phyloP scores from a whole-genome alignment of 2,888 invertebrate genomes.

The Drosophila pullipes region DNA sequence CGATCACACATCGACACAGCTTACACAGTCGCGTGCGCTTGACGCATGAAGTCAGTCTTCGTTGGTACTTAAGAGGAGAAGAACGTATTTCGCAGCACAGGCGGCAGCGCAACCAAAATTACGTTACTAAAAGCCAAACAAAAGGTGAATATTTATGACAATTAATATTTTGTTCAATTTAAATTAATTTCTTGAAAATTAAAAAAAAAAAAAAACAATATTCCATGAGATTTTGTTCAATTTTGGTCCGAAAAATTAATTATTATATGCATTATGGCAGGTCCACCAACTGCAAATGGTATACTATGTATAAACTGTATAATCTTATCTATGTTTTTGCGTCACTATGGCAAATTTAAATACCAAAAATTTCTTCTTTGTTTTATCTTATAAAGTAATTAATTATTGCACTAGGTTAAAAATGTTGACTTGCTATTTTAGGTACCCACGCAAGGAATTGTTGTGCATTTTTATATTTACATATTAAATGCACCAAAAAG shows the following conservation, averaged over 20 bases:
- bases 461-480: constrained; percentile 1
- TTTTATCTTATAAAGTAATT: background rate
- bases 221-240: constrained; percentile 22
- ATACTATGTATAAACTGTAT: too few relatives aligned
- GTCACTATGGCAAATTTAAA: background rate
- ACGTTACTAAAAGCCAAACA: background rate
- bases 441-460: background rate
- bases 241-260: constrained; percentile 14
- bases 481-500: background rate
- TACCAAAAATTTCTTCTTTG: background rate
- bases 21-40: background rate
- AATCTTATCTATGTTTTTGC: background rate
- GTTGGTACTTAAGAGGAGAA: constrained; percentile 14
- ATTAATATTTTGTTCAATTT: constrained; percentile 5
- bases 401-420: background rate
- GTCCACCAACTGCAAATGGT: constrained; percentile 5
- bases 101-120: constrained; percentile 22
- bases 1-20: constrained; percentile 14
- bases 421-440: background rate
- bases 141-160: constrained; percentile 68
- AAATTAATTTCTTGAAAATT: constrained; percentile 26
- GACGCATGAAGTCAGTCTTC: constrained; percentile 5
- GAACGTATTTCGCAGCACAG: constrained; percentile 5
- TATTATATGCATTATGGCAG: background rate
- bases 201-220: background rate